Base-by-base conservation (phyloP, 2,797 vertebrate species). In the Urocyon cinereoargenteus region DNA sequence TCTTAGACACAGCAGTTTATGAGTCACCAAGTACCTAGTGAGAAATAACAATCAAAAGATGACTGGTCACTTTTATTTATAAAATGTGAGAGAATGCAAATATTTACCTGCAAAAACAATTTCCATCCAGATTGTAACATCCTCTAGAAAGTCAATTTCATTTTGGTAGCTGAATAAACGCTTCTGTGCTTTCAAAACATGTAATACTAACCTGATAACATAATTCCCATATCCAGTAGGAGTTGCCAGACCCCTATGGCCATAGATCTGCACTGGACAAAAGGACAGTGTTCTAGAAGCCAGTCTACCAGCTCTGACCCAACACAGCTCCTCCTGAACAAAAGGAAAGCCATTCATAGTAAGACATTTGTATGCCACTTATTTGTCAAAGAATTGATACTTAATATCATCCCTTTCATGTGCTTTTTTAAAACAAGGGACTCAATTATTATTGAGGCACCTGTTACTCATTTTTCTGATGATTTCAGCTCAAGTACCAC, bases 271-370 rank as follows among this genome's bases (percentile, higher is more conserved):
- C 99, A 99, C 96, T 99, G 99, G 96, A 99, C 99, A 49, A 99
- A 99, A 96, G 99, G 98, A 82, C 99, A 99, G 98, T 99, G 99
- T 97, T 99, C 99, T 97, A 99, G 98, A 93, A 99, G 99, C 99
- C 99, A 99, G 98, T 99, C 99, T 45, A 99, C 99, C 85, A 99
- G 98, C 97, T 99, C 99, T 10, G 99, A 99, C 16, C 99, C 99
- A 96, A 99, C 99, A 96, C 99, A 99, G 98, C 99, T 99, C 92
- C 99, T 99, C 98, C 99, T 99, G 92, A 92, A 96, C 92, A 94
- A 97, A 98, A 97, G 96, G 7, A 97, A 96, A 97, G 36, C 8
- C 84, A 51, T 73, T 70, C 34, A 92, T 11, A 40, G 66, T 94
- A 59, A 97, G 81, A 91, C 36, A 78, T 0, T 0, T 31, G 64